Evolutionary conservation across 1,140 invertebrate genomes (phyloP).

Genomic region (Zaprionus inermis): DNA sequence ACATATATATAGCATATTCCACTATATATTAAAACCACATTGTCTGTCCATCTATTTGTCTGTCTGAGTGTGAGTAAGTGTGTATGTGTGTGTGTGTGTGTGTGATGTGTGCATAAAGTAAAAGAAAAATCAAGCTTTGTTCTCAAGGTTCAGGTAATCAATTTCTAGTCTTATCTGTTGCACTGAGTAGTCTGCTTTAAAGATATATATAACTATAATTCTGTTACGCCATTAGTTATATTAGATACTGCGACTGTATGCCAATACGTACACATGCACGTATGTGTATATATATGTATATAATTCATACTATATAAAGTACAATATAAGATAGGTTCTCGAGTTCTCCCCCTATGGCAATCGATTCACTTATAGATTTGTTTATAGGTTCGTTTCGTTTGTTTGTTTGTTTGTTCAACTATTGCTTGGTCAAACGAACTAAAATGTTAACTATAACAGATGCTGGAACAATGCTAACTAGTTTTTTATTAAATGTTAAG

Average conservation of each 20-base stretch:
- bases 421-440: constrained; percentile 40
- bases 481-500: constrained; percentile 10
- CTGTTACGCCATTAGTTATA: constrained; percentile 26
- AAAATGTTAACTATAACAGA: constrained; percentile 43
- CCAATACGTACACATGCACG: constrained; percentile 16
- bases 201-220: constrained; percentile 40
- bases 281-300: constrained; percentile 10
- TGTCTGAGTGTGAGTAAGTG: not conserved
- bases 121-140: constrained; percentile 79
- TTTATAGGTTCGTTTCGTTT: constrained; percentile 17
- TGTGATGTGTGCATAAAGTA: constrained; percentile 46
- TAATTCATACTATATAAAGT: constrained; percentile 43
- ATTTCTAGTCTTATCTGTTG: constrained; percentile 82
- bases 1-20: not conserved
- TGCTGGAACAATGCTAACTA: constrained; percentile 34
- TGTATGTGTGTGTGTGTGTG: constrained; percentile 40
- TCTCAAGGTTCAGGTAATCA: constrained; percentile 82
- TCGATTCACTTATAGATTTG: constrained; percentile 6
- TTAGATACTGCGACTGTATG: constrained; percentile 12
- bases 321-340: constrained; percentile 45
- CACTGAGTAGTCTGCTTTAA: constrained; percentile 79
- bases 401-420: constrained; percentile 28
- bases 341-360: constrained; percentile 11
- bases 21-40: not conserved
- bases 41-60: constrained; percentile 1